phyloP scores from a whole-genome alignment of 2,113 vertebrate species.

The Nibea coibor region DNA sequence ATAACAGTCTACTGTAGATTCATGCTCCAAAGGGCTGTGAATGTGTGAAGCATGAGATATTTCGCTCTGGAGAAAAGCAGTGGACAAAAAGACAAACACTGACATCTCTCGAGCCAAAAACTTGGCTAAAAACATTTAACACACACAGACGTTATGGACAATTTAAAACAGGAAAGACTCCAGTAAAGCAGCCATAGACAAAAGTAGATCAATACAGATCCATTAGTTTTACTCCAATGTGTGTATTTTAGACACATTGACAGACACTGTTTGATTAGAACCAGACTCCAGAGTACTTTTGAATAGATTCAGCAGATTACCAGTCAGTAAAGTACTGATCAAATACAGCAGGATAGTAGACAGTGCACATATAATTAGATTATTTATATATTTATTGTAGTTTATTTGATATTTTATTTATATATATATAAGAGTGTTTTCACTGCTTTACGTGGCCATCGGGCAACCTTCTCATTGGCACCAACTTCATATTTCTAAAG shows the following conservation, averaged over 20 bases:
- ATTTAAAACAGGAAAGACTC: background rate
- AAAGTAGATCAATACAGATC: conserved; percentile 18
- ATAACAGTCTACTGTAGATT: background rate
- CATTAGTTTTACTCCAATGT: background rate
- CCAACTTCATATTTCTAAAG: no score
- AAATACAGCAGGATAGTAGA: background rate
- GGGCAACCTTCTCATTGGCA: no score
- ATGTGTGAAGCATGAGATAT: background rate
- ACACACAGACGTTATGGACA: background rate
- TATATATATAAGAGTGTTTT: no score
- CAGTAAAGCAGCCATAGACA: background rate
- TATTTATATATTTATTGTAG: no score
- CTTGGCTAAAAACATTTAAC: background rate
- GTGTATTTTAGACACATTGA: background rate
- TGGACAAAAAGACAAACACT: background rate
- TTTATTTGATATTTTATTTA: no score
- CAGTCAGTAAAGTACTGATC: background rate
- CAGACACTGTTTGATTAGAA: background rate
- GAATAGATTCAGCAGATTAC: background rate
- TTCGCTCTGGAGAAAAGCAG: background rate
- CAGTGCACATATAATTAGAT: no score
- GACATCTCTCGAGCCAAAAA: background rate
- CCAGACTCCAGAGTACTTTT: no score
- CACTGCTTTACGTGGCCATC: no score
- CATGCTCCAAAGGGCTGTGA: background rate